A percentile compares a stretch with the other conserved stretches of the same genome.
phyloP scores from a whole-genome alignment of 2,888 invertebrate genomes.

The Cataglyphis livida region DNA sequence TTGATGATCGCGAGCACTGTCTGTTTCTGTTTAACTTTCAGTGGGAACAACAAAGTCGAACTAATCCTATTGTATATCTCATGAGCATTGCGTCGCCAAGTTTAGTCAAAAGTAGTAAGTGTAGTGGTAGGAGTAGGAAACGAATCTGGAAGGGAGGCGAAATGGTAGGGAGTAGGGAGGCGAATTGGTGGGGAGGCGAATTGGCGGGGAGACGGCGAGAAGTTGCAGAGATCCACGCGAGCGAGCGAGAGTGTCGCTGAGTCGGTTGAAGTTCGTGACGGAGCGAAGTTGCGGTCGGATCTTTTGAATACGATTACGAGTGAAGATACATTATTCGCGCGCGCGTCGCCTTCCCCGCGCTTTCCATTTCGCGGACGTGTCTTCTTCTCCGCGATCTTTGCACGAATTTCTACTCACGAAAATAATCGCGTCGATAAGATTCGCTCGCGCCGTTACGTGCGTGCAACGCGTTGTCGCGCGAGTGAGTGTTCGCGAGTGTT shows the following conservation, averaged over 20 bases:
- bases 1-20: too few species aligned
- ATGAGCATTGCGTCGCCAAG: not conserved
- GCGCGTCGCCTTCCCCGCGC: slow-evolving; percentile 47
- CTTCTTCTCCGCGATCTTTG: slow-evolving; percentile 26
- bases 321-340: slow-evolving; percentile 53
- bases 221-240: slow-evolving; percentile 40
- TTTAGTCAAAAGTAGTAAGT: not conserved
- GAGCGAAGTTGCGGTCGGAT: slow-evolving; percentile 73
- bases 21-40: too few species aligned
- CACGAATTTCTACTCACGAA: not conserved
- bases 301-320: slow-evolving; percentile 69
- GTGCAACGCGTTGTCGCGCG: slow-evolving; percentile 34
- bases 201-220: slow-evolving; percentile 51
- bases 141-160: not conserved
- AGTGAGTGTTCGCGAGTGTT: slow-evolving; percentile 54
- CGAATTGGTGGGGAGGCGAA: slow-evolving; percentile 45
- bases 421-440: not conserved
- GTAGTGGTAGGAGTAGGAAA: not conserved
- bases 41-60: too few species aligned
- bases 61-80: not conserved
- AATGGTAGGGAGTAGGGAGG: not conserved
- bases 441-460: slow-evolving; percentile 47
- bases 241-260: not conserved
- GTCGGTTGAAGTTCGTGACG: slow-evolving; percentile 49
- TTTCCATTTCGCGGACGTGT: slow-evolving; percentile 41